Evolutionary conservation across 2,888 invertebrate species (phyloP).

Genomic region (Pristionchus mayeri): DNA sequence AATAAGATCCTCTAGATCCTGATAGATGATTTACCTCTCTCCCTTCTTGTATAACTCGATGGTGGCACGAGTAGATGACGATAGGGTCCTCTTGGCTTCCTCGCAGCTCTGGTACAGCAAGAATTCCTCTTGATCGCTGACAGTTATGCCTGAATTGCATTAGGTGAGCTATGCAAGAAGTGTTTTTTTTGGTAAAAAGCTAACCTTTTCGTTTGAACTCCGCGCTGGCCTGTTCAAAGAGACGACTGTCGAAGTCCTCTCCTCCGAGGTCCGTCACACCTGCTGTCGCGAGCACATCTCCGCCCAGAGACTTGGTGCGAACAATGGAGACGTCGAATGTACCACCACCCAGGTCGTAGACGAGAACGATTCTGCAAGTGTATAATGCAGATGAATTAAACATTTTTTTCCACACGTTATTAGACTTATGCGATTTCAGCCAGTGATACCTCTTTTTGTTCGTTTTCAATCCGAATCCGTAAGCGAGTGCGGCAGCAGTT

Average conservation of each 20-base stretch:
- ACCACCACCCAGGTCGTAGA: conserved; percentile 49
- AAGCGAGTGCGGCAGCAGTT: neutral
- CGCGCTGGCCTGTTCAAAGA: conserved; percentile 16
- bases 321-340: conserved; percentile 50
- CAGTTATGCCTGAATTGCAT: no score
- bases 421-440: no score
- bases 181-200: neutral
- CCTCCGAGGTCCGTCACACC: conserved; percentile 51
- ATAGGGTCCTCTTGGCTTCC: neutral
- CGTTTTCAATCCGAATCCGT: neutral
- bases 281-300: conserved; percentile 12
- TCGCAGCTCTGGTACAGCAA: no score
- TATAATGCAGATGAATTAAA: no score
- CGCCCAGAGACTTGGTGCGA: neutral
- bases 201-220: neutral
- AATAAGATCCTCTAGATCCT: no score
- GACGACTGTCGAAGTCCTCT: conserved; percentile 46
- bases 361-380: conserved; percentile 32
- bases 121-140: no score
- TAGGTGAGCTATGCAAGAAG: no score
- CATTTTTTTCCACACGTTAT: neutral
- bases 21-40: no score
- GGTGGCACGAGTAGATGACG: neutral
- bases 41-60: neutral
- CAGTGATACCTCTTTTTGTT: neutral